Evolutionary conservation across 2,113 vertebrate species (phyloP), one percentile per base, ranked within the genome.

Genomic region (Ibidorhyncha struthersii): DNA sequence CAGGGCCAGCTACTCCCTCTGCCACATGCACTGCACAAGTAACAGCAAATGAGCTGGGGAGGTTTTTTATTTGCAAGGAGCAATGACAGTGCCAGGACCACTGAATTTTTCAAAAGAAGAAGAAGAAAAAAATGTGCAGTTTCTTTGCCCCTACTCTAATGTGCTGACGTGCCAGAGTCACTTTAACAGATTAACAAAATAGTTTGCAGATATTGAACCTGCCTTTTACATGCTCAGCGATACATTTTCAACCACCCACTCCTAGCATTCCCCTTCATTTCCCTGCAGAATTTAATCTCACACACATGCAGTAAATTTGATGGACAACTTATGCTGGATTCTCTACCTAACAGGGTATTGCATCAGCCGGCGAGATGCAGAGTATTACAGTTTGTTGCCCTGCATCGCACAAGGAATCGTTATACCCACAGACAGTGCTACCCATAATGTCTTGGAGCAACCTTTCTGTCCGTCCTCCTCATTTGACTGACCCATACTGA

Each of bases 91-190:
- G 84, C 93, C 96, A 96, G 81, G 74, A 82, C 50, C 71, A 63
- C 49, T 82, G 94, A 96, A 93, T 95, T 85, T 96, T 94, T 95
- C 86, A 94, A 70, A 61, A 71, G 80, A 89, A 4, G 12, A 32
- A 61, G 21, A 49, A 53, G 25, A 49, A 12, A 12, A 14, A 14
- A 78, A 63, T 52, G 2, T 17, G n/a, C 47, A 15, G 32, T 80
- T 84, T 76, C 53, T 96, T 65, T 95, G 66, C 66, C 71, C 66
- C 49, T 82, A 45, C 21, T 73, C 58, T 55, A 82, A 73, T 0
- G 0, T 40, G 73, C 45, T 94, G 78, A 73, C 5, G 0, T 73
- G 82, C 53, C 79, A 86, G 45, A 0, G 0, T 58, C 71, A 72
- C 49, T 87, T 94, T 69, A 89, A 69, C 78, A 90, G 66, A 92